Evolutionary conservation across 2,113 vertebrate genomes (phyloP).

Genomic region (Chaetorhynchus papuensis): DNA sequence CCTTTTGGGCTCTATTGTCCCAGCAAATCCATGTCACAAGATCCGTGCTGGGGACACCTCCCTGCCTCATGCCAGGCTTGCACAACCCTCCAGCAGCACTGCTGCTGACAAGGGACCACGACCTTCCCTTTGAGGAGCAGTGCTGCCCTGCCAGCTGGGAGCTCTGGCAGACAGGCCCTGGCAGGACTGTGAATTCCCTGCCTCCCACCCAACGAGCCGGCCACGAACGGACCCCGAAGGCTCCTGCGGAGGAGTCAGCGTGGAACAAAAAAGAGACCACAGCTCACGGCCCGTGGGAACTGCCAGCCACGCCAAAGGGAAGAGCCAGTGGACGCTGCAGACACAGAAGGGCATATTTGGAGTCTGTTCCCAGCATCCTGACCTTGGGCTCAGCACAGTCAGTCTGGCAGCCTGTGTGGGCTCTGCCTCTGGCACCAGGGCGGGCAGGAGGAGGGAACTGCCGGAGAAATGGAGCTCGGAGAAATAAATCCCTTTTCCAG

Average conservation of each 20-base stretch:
- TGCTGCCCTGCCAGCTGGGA: neutral
- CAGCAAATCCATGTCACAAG: neutral
- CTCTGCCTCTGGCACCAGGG: neutral
- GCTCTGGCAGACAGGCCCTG: neutral
- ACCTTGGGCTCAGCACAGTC: neutral
- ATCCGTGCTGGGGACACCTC: neutral
- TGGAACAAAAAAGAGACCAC: slow-evolving; percentile 31
- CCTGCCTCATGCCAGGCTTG: neutral
- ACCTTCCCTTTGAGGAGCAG: neutral
- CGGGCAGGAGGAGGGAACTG: neutral
- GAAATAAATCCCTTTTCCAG: neutral
- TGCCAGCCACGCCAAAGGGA: neutral
- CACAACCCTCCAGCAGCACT: neutral
- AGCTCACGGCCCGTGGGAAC: neutral
- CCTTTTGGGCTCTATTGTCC: neutral
- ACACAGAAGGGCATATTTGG: neutral
- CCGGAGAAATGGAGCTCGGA: neutral
- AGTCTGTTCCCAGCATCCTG: neutral
- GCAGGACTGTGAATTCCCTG: neutral
- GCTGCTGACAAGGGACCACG: neutral
- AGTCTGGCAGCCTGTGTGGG: slow-evolving; percentile 39
- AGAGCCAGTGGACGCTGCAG: neutral
- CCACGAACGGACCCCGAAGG: neutral
- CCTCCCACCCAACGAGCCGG: slow-evolving; percentile 18
- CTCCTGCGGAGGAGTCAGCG: neutral